Percentiles rank a stretch among this genome's conserved stretches.
Evolutionary conservation across 2,888 invertebrate genomes (phyloP).

Genomic region (Anodontia alba): DNA sequence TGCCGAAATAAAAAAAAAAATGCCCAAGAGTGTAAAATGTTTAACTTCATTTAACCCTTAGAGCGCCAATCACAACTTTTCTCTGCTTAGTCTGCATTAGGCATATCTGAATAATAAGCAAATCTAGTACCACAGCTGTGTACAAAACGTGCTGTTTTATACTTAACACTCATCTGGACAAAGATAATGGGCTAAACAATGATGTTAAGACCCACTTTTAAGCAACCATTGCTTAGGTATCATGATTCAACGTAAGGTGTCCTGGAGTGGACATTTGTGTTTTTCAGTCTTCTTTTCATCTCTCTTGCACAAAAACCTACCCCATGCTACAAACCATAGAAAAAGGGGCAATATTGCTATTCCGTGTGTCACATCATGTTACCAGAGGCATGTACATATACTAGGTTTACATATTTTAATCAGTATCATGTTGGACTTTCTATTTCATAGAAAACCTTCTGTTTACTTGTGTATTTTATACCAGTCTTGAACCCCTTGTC

Average conservation of each 20-base stretch:
- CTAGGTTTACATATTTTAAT: background rate
- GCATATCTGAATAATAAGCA: background rate
- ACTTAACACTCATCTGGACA: background rate
- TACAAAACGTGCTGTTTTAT: background rate
- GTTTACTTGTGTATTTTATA: background rate
- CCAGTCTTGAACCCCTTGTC: background rate
- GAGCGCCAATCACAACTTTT: background rate
- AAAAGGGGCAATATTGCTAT: background rate
- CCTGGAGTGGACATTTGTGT: slow-evolving; percentile 8
- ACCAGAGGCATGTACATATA: background rate
- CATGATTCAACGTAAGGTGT: background rate
- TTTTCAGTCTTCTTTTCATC: background rate
- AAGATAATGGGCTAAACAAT: background rate
- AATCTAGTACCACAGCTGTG: background rate
- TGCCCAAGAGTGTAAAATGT: too few species aligned
- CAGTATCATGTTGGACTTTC: background rate
- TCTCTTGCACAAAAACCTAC: background rate
- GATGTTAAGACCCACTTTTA: background rate
- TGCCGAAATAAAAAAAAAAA: too few species aligned
- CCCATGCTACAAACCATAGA: background rate
- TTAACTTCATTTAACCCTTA: too few species aligned
- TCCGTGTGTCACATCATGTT: background rate
- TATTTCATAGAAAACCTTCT: background rate
- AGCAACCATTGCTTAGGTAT: background rate
- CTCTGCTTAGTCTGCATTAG: background rate